phyloP scores from a whole-genome alignment of 2,113 vertebrate species.

The Psittacula cyanocephala region DNA sequence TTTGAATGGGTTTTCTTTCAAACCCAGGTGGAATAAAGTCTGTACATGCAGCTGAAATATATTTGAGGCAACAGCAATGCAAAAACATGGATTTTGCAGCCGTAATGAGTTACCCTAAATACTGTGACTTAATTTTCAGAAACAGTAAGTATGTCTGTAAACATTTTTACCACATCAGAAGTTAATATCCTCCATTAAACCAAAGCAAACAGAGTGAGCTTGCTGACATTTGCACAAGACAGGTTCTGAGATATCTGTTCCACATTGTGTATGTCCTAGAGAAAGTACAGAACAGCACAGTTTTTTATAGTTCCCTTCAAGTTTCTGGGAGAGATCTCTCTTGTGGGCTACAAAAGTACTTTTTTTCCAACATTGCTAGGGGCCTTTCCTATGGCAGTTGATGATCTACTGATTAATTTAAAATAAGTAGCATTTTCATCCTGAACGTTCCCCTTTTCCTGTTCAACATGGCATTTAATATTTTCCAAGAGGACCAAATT shows the following conservation, averaged over 20 bases:
- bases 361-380: neutral
- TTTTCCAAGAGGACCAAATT: neutral
- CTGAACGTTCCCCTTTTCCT: neutral
- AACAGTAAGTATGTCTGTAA: neutral
- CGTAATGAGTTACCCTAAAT: neutral
- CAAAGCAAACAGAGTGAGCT: neutral
- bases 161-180: neutral
- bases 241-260: neutral
- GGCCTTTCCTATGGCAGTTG: neutral
- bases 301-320: neutral
- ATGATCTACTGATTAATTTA: neutral
- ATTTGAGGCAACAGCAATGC: neutral
- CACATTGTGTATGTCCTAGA: no score
- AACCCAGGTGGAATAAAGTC: neutral
- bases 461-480: neutral
- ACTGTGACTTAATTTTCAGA: neutral
- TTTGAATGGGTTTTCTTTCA: neutral
- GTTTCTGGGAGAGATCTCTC: neutral
- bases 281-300: neutral
- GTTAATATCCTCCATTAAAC: neutral
- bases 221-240: neutral
- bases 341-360: neutral
- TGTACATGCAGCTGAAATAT: neutral
- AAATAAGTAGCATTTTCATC: neutral
- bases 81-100: neutral